Evolutionary conservation across 2,797 vertebrate species (phyloP), one percentile per base, ranked within the genome.

Genomic region (Poecile montanus): DNA sequence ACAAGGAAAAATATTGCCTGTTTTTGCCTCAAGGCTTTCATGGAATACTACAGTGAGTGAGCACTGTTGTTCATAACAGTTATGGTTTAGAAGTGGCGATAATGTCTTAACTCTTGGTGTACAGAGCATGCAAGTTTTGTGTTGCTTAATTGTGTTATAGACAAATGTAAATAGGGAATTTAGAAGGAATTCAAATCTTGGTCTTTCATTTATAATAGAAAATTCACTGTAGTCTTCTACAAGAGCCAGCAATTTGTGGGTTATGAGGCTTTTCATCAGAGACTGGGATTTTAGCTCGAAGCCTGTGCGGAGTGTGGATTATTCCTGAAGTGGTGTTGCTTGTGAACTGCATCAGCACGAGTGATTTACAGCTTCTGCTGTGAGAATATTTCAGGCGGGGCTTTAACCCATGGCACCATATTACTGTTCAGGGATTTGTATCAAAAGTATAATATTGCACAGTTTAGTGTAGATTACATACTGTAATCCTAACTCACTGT

Each of bases 321-420:
- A 67, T 88, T 88, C 36, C 93, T 94, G 51, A 95, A 96, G 74
- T 66, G 89, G 18, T 32, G 16, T 63, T 80, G 34, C 56, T 92
- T 80, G 27, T 78, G 44, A 80, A 42, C 40, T 82, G 60, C 27
- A 5, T 79, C 2, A 42, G 89, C 79, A 72, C 36, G 80, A 40
- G 17, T 81, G 86, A 84, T 56, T 77, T 36, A 47, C 11, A 70
- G 44, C 53, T 30, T 45, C 79, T 79, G 23, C 56, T 93, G 19
- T 14, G 79, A 44, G 72, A 50, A 65, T 74, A 85, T 94, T 78
- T 86, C 50, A 81, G 74, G 29, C 51, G 17, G 38, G 51, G 38
- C 38, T 90, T 77, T 58, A 86, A 32, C 47, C 18, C 22, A 3
- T 16, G 62, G 30, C 62, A 29, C 34, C 36, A n/a, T n/a, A 4